Percentiles rank a stretch among this genome's conserved stretches.
Evolutionary conservation across 2,888 invertebrate species (phyloP).

Genomic region (Hypercompe scribonia): DNA sequence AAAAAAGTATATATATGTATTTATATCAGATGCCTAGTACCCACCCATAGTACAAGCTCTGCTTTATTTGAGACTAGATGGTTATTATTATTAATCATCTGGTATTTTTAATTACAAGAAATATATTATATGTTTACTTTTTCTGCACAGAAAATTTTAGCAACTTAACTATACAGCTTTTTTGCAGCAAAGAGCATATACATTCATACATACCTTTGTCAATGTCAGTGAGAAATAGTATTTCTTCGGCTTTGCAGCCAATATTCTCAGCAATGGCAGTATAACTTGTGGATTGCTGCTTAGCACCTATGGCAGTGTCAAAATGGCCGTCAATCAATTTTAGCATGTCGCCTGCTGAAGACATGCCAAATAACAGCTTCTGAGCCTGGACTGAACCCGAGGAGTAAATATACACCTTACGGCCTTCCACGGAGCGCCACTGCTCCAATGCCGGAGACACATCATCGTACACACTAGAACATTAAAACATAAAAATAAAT

Average conservation of each 20-base stretch:
- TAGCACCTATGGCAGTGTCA: constrained; percentile 94
- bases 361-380: constrained; percentile 93
- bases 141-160: neutral
- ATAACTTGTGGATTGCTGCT: constrained; percentile 93
- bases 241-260: constrained; percentile 87
- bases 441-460: constrained; percentile 91
- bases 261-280: constrained; percentile 90
- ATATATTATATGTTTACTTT: neutral
- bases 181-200: neutral
- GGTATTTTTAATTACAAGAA: neutral
- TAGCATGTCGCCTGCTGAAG: constrained; percentile 91
- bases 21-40: too few relatives aligned
- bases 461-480: constrained; percentile 94
- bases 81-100: too few relatives aligned
- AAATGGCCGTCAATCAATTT: constrained; percentile 92
- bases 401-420: constrained; percentile 94
- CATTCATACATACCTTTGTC: constrained; percentile 87
- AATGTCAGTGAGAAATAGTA: constrained; percentile 95
- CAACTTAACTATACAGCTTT: neutral
- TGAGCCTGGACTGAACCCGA: constrained; percentile 97
- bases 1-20: too few relatives aligned
- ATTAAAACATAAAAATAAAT: constrained; percentile 13
- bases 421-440: constrained; percentile 89
- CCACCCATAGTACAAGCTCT: too few relatives aligned
- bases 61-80: too few relatives aligned